These are phyloP conservation scores for Glyphotaelius pellucidus DNA, from an alignment of 2,888 invertebrate species.

Conservation along the genomic window DNA sequence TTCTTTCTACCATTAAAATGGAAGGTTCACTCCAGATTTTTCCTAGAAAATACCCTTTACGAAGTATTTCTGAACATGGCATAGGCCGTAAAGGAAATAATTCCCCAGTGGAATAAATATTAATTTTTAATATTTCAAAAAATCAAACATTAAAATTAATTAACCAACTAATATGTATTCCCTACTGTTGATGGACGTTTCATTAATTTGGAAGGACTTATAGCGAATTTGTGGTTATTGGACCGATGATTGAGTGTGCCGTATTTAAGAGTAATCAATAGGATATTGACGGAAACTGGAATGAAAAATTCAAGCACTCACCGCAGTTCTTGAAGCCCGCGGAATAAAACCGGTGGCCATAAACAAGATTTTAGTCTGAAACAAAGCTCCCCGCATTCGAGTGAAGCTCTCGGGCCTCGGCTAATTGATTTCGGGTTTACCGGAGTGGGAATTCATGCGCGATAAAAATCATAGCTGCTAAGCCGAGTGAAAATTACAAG, in stretches of 20 bases:
- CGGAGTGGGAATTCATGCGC: slow-evolving; percentile 63
- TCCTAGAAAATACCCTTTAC: too few relatives aligned
- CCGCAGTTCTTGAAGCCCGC: neutral
- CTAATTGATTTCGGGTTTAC: slow-evolving; percentile 63
- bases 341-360: neutral
- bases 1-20: too few relatives aligned
- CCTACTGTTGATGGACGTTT: neutral
- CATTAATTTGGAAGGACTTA: neutral
- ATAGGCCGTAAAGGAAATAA: too few relatives aligned
- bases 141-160: too few relatives aligned
- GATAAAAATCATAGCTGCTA: slow-evolving; percentile 65
- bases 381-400: slow-evolving; percentile 40
- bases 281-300: neutral
- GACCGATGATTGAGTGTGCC: neutral
- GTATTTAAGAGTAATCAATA: neutral
- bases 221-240: neutral
- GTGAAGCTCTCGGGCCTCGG: slow-evolving; percentile 33
- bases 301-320: neutral
- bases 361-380: slow-evolving; percentile 16
- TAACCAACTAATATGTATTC: too few relatives aligned
- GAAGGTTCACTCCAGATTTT: too few relatives aligned
- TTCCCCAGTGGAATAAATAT: too few relatives aligned
- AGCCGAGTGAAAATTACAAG: slow-evolving; percentile 64
- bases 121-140: too few relatives aligned
- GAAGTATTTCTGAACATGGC: too few relatives aligned